These are phyloP conservation scores for Rhabdornis inornatus DNA, from an alignment of 2,113 vertebrate species.

Conservation along the genomic window DNA sequence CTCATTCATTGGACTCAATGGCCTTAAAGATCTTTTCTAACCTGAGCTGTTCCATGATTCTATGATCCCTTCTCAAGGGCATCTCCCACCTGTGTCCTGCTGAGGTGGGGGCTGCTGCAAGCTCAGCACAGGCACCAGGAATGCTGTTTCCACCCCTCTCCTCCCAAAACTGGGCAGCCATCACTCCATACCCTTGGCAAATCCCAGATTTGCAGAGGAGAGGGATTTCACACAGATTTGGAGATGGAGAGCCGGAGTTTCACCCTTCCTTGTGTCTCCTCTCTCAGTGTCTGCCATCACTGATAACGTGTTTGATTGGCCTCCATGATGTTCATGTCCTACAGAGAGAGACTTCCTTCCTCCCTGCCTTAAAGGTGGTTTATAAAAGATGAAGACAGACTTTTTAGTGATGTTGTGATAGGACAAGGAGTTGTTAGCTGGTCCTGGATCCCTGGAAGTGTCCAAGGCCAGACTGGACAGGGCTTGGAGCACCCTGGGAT, in stretches of 20 bases:
- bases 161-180: accelerated
- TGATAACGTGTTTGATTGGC: neutral
- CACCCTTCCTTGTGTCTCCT: neutral
- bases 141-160: neutral
- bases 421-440: neutral
- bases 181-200: neutral
- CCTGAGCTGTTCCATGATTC: neutral
- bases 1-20: neutral
- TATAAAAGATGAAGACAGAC: neutral
- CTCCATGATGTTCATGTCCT: accelerated
- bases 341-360: neutral
- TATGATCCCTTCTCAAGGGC: neutral
- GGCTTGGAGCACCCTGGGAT: neutral
- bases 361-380: neutral
- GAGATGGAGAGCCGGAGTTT: neutral
- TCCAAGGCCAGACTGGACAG: accelerated
- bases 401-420: neutral
- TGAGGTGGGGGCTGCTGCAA: neutral
- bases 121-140: neutral
- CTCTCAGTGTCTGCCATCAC: neutral
- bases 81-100: neutral
- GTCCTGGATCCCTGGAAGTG: neutral
- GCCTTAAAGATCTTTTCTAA: neutral
- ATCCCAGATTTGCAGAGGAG: neutral
- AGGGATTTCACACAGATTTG: neutral